These are phyloP conservation scores for Brachyptera risi DNA, from an alignment of 2,888 invertebrate genomes.

Conservation along the genomic window DNA sequence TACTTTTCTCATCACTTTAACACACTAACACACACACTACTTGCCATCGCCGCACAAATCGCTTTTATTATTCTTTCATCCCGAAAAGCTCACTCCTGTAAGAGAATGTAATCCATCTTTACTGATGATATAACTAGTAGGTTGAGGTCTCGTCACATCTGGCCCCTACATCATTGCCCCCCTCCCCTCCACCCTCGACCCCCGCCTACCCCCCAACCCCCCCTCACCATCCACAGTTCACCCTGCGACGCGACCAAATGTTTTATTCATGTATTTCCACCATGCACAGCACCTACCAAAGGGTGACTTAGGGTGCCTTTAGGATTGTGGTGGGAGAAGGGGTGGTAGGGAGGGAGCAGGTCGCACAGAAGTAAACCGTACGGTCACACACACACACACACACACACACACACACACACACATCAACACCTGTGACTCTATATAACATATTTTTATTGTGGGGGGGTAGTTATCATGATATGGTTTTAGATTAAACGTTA, in stretches of 20 bases:
- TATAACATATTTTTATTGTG: too few species aligned
- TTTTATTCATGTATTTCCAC: constrained; percentile 15
- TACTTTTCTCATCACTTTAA: too few species aligned
- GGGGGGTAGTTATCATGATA: too few species aligned
- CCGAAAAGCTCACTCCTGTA: background rate
- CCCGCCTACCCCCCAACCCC: background rate
- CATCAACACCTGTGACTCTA: constrained; percentile 21
- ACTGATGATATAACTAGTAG: constrained; percentile 16
- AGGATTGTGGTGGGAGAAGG: background rate
- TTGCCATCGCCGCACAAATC: constrained; percentile 3
- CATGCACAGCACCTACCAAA: background rate
- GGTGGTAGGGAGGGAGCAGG: too few species aligned
- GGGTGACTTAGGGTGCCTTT: constrained; percentile 6
- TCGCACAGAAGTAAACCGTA: too few species aligned
- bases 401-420: constrained; percentile 17
- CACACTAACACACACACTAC: background rate
- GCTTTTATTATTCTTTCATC: constrained; percentile 11
- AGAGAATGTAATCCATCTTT: constrained; percentile 6
- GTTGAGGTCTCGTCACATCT: constrained; percentile 16
- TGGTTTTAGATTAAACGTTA: too few species aligned
- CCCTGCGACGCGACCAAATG: background rate
- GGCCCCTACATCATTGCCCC: constrained; percentile 18
- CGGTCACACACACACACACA: too few species aligned
- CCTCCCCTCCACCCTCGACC: background rate
- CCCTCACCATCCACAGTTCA: background rate